A percentile compares a stretch with the other conserved stretches of the same genome.
Conservation (phyloP, 2,888 invertebrate genomes). For the Pammene aurita region DNA sequence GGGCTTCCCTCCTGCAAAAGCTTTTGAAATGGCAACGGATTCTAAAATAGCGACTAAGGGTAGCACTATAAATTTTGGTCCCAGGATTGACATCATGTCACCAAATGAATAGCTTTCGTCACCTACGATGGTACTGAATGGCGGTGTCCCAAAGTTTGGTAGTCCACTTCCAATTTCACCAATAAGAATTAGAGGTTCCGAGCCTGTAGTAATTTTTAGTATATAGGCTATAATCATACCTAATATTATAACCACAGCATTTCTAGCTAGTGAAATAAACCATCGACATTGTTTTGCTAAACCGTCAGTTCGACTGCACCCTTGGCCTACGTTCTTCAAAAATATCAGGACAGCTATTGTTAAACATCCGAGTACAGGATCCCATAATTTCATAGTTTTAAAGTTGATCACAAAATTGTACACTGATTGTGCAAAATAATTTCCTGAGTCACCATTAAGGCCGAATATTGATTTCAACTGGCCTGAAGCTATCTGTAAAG, state of each 20-base stretch:
- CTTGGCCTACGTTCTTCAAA: conserved; percentile 85
- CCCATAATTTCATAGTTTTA: conserved; percentile 83
- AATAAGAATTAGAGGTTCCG: conserved; percentile 86
- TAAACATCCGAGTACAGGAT: conserved; percentile 85
- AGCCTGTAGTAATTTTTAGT: conserved; percentile 56
- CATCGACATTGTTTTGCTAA: conserved; percentile 81
- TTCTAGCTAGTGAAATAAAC: conserved; percentile 87
- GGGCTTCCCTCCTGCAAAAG: conserved; percentile 89
- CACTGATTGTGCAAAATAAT: conserved; percentile 86
- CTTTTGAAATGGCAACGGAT: conserved; percentile 88
- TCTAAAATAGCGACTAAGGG: conserved; percentile 89
- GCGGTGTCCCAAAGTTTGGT: conserved; percentile 86
- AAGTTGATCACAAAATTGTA: conserved; percentile 85
- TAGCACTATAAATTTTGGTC: conserved; percentile 84
- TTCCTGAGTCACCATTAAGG: conserved; percentile 82
- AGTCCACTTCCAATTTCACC: conserved; percentile 87
- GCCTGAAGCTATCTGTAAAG: conserved; percentile 90
- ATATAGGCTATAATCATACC: conserved; percentile 86
- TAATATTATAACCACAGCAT: conserved; percentile 90
- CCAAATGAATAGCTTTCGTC: conserved; percentile 84
- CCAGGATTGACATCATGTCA: conserved; percentile 85
- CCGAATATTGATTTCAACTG: conserved; percentile 91
- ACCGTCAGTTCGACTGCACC: conserved; percentile 75
- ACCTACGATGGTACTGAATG: conserved; percentile 85
- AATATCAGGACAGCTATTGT: conserved; percentile 85